Conservation (phyloP, 2,113 vertebrate genomes). For the Bambusicola thoracicus region DNA sequence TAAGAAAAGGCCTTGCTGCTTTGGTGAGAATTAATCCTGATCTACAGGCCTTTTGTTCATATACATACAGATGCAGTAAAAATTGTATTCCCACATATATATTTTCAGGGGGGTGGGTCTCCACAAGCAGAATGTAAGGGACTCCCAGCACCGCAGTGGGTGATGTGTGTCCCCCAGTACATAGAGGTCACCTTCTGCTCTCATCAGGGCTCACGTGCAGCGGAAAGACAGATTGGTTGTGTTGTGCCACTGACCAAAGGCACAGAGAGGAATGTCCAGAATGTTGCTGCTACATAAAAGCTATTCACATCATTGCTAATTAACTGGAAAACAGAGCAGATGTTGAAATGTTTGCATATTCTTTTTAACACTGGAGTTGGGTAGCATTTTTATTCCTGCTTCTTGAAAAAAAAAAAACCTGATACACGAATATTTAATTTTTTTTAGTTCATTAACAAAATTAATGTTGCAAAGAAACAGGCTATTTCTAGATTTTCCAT, state of each 20-base stretch:
- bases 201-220: neutral
- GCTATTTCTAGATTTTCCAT: conserved; percentile 17
- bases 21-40: neutral
- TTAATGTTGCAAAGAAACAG: neutral
- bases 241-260: neutral
- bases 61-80: neutral
- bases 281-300: neutral
- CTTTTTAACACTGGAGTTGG: neutral
- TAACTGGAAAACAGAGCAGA: neutral
- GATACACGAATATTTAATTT: neutral
- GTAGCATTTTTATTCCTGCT: neutral
- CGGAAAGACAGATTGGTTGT: neutral
- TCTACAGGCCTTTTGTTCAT: neutral
- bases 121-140: neutral
- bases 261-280: neutral
- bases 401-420: neutral
- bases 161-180: neutral
- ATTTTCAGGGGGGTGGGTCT: neutral
- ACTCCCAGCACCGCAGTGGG: neutral
- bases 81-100: neutral
- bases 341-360: neutral
- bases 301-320: neutral
- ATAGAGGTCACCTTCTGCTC: neutral
- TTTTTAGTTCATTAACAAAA: conserved; percentile 13
- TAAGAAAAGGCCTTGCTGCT: neutral